phyloP scores from a whole-genome alignment of 2,797 vertebrate species.

The Lutjanus campechanus region DNA sequence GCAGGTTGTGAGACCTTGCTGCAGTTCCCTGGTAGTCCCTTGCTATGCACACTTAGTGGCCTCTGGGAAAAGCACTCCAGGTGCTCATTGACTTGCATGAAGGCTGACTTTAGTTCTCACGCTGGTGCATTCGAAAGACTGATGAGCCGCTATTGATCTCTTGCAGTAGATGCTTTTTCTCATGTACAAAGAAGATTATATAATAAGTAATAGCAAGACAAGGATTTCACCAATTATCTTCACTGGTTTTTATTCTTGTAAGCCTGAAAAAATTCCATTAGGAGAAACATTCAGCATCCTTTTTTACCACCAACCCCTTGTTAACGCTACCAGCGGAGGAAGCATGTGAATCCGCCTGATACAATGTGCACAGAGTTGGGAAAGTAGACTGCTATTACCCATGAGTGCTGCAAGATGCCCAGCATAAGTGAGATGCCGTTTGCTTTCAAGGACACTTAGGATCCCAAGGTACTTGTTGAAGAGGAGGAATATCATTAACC shows the following conservation, averaged over 20 bases:
- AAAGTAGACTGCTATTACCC: slow-evolving; percentile 77
- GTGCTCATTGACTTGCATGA: slow-evolving; percentile 90
- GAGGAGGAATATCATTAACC: slow-evolving; percentile 92
- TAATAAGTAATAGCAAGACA: slow-evolving; percentile 65
- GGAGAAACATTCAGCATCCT: slow-evolving; percentile 35
- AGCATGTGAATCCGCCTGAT: slow-evolving; percentile 43
- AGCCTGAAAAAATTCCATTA: slow-evolving; percentile 36
- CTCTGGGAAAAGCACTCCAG: slow-evolving; percentile 86
- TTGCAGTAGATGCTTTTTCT: slow-evolving; percentile 71
- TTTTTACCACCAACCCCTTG: slow-evolving; percentile 25
- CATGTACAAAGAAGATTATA: slow-evolving; percentile 76
- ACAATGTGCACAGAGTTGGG: slow-evolving; percentile 53
- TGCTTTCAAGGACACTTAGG: slow-evolving; percentile 87
- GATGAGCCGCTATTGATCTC: slow-evolving; percentile 84
- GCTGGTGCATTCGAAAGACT: slow-evolving; percentile 77
- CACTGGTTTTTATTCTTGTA: slow-evolving; percentile 43
- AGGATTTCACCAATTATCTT: slow-evolving; percentile 66
- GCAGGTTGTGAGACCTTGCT: slow-evolving; percentile 78
- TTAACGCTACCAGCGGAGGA: slow-evolving; percentile 37
- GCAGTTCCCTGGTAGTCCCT: slow-evolving; percentile 74
- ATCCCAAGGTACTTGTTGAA: slow-evolving; percentile 91
- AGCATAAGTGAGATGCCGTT: slow-evolving; percentile 82
- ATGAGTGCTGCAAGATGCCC: slow-evolving; percentile 78
- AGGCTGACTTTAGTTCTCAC: slow-evolving; percentile 85
- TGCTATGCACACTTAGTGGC: slow-evolving; percentile 79